These are phyloP conservation scores for Astropecten irregularis DNA, from an alignment of 53 echinoderm and acorn worm genomes.

Conservation along the genomic window DNA sequence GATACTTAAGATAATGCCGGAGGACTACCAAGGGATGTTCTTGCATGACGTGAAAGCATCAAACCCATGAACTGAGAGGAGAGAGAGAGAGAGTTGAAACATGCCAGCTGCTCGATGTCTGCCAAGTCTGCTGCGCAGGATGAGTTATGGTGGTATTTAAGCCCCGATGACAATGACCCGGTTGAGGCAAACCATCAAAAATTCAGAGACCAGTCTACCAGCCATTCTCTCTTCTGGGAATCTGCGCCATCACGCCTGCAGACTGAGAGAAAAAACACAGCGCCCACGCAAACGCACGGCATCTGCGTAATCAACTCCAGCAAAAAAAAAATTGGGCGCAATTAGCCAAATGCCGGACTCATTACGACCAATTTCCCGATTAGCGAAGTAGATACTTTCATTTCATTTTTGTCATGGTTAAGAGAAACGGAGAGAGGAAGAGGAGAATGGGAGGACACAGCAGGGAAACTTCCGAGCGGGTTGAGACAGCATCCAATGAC, in stretches of 20 bases:
- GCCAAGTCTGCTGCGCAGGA: not conserved
- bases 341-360: slow-evolving; percentile 7
- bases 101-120: slow-evolving; percentile 1
- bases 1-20: not conserved
- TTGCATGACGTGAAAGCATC: too few relatives aligned
- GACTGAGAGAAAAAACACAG: not conserved
- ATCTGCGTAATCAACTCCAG: too few relatives aligned
- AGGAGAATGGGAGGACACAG: not conserved
- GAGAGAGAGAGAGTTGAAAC: not conserved
- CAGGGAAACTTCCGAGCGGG: slow-evolving; percentile 22
- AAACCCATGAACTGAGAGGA: not conserved
- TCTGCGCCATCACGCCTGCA: not conserved
- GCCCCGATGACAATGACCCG: not conserved
- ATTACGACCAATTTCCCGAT: slow-evolving; percentile 10
- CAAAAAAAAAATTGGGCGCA: not conserved
- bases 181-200: not conserved
- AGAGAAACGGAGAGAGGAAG: too few relatives aligned
- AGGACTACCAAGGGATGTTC: not conserved
- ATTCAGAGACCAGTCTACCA: not conserved
- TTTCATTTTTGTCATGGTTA: not conserved
- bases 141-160: slow-evolving; percentile 14
- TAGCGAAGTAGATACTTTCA: not conserved
- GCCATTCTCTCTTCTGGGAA: slow-evolving; percentile 12
- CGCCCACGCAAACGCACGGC: not conserved
- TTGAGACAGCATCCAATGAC: slow-evolving; percentile 1